Conservation (phyloP, 2,888 invertebrate genomes). For the Drosophila lacicola region DNA sequence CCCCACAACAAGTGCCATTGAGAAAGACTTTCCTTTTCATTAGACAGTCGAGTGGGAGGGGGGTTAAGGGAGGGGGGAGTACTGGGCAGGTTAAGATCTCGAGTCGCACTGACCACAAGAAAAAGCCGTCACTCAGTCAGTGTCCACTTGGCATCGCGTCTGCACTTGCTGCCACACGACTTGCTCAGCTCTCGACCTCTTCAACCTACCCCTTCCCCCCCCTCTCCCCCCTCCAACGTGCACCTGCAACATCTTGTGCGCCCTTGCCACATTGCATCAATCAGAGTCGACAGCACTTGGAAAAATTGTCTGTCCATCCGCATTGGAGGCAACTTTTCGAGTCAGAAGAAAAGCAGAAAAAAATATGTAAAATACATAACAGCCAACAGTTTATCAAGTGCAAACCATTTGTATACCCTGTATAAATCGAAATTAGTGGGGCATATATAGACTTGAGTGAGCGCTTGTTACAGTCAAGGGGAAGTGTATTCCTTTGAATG, state of each 20-base stretch:
- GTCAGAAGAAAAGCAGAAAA: conserved; percentile 19
- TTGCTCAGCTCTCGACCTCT: not conserved
- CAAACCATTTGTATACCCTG: conserved; percentile 47
- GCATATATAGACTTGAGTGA: not conserved
- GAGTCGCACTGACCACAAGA: conserved; percentile 21
- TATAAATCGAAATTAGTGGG: not conserved
- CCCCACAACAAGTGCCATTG: conserved; percentile 57
- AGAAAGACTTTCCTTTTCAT: conserved; percentile 70
- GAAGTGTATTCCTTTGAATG: too few species aligned
- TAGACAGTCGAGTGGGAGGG: conserved; percentile 4
- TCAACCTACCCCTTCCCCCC: not conserved
- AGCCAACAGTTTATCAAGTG: conserved; percentile 68
- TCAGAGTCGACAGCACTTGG: conserved; percentile 61
- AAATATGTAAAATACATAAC: conserved; percentile 34
- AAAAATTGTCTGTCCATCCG: conserved; percentile 46
- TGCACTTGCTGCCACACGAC: conserved; percentile 24
- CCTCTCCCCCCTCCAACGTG: conserved; percentile 1
- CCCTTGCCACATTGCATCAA: conserved; percentile 76
- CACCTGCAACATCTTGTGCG: conserved; percentile 53
- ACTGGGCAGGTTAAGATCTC: conserved; percentile 15
- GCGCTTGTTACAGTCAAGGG: not conserved
- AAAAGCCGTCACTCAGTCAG: conserved; percentile 33
- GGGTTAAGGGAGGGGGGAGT: not conserved
- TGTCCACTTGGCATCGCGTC: conserved; percentile 22
- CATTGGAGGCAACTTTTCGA: conserved; percentile 36